Base-by-base conservation (phyloP, 1,140 invertebrate genomes). In the Drosophila orena region DNA sequence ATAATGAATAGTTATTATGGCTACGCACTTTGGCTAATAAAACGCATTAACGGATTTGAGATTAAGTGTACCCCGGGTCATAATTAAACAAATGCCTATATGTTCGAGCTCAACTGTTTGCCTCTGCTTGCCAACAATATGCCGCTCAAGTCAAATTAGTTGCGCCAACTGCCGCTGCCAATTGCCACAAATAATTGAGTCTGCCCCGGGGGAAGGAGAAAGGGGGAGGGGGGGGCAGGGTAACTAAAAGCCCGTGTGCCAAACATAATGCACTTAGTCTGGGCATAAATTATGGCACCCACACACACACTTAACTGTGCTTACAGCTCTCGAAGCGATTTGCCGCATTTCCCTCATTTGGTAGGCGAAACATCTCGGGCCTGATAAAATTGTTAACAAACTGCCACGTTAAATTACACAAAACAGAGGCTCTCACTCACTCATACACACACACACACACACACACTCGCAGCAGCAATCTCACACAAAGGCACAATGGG, bases 351-450 rank as follows among this genome's bases (percentile, higher is more conserved):
- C 24, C 46, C 46, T 30, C 20, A 46, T 15, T 53, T 20, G 38
- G 37, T 47, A 38, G 35, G 20, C 56, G 47, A 22, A 40, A 62
- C 66, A 55, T 70, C 66, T 70, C 40, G 53, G 52, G 46, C 52
- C 68, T 57, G 78, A 86, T 89, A 79, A 88, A 88, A 89, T 83
- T 89, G 83, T 77, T 83, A 88, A 83, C 83, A 88, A 88, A 70
- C 80, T 69, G 59, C 66, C 58, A 47, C 49, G 83, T 77, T 81
- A 76, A 86, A 86, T 86, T 88, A 86, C 81, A 66, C 71, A 81
- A 86, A 66, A 72, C 70, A 79, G 58, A 61, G 58, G 70, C 27
- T 47, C 43, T 47, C 40, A 38, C 49, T 60, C 52, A n/a, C 46
- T 49, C 22, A 4, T 38, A 44, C 14, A 46, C 42, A 54, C 37